Percentiles rank a stretch among this genome's conserved stretches.
phyloP scores from a whole-genome alignment of 2,113 vertebrate species.

The Okapia johnstoni region DNA sequence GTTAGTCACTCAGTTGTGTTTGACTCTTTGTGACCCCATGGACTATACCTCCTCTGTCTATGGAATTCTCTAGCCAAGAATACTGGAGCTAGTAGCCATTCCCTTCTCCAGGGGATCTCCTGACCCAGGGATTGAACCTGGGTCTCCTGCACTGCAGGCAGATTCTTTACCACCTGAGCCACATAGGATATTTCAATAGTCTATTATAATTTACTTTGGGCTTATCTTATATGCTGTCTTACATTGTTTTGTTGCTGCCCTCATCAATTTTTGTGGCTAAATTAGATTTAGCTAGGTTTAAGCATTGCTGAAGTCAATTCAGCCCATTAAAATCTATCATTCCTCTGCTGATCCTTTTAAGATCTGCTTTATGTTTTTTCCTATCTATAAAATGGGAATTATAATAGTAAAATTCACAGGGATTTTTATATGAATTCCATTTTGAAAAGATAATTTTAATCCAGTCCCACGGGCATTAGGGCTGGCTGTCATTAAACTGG shows the following conservation, averaged over 20 bases:
- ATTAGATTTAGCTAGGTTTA: background rate
- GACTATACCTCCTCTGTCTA: background rate
- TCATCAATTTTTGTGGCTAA: background rate
- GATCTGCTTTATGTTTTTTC: background rate
- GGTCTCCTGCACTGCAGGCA: background rate
- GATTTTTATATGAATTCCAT: background rate
- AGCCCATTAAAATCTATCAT: background rate
- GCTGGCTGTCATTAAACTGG: background rate
- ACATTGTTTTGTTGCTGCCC: background rate
- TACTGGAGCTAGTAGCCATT: background rate
- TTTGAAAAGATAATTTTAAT: background rate
- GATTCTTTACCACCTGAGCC: background rate
- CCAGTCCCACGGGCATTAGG: background rate
- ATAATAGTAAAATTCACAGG: background rate
- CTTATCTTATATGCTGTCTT: background rate
- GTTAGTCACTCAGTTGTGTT: background rate
- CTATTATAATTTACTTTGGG: background rate
- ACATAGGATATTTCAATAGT: background rate
- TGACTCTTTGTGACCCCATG: background rate
- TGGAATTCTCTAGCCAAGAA: background rate
- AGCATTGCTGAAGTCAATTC: background rate
- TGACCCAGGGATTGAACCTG: background rate
- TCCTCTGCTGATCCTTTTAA: background rate
- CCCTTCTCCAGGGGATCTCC: background rate
- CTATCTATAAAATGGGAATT: constrained; percentile 28